These are phyloP conservation scores for Merops nubicus DNA, from an alignment of 2,113 vertebrate species.

Conservation along the genomic window DNA sequence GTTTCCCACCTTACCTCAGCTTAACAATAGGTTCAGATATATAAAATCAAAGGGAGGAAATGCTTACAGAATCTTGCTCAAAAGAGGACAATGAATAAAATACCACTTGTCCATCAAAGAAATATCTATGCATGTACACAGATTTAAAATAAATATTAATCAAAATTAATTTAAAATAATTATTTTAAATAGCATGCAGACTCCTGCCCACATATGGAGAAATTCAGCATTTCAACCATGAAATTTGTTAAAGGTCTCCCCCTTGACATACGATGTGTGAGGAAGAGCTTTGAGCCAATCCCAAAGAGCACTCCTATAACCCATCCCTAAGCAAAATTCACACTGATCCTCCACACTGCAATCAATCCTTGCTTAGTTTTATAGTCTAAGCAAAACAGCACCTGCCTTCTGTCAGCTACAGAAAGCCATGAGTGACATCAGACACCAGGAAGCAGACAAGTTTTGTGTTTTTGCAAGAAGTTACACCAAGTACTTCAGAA, in stretches of 20 bases:
- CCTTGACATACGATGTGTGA: not conserved
- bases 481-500: not conserved
- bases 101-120: not conserved
- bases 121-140: not conserved
- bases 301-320: not conserved
- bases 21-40: not conserved
- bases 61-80: not conserved
- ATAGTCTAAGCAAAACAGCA: not conserved
- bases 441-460: not conserved
- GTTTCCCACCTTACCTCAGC: not conserved
- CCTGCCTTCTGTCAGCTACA: slow-evolving; percentile 33
- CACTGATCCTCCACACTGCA: not conserved
- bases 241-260: not conserved
- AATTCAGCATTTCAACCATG: not conserved
- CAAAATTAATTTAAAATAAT: not conserved
- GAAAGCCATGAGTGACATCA: not conserved
- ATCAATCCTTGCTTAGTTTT: slow-evolving; percentile 27
- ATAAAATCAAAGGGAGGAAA: not conserved
- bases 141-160: not conserved
- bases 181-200: not conserved
- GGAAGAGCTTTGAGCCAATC: slow-evolving; percentile 1
- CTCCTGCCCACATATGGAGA: not conserved
- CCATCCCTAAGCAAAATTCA: not conserved
- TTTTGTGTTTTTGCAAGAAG: not conserved
- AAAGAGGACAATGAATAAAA: not conserved